Base-by-base conservation (phyloP, 1,140 invertebrate genomes). In the Samia ricini region DNA sequence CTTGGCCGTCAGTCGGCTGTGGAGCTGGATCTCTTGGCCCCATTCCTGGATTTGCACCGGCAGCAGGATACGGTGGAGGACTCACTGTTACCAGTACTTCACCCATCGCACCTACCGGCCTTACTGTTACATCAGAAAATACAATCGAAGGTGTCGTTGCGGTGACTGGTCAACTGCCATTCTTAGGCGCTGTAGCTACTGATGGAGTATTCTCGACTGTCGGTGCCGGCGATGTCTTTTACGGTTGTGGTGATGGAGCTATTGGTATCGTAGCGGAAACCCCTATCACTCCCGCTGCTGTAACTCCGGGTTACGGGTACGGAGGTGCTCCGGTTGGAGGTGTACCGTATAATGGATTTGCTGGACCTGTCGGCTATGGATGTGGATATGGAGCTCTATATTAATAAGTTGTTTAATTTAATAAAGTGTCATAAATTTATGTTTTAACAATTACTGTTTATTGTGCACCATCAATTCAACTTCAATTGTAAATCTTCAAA, bases 61-160 rank as follows among this genome's bases (percentile, higher is more conserved):
- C 57, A 2, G 42, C 57, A n/a, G 21, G 62, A 10, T 69, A 63
- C 23, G 72, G 72, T 8, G 64, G 60, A n/a, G 67, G 61, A 0
- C 61, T 74, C 1, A 52, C 56, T 4, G 58, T 72, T 8, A 72
- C 62, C 49, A 74, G 72, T 23, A 10, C 18, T 4, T 74, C 72
- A 6, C 66, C 72, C 12, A 68, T 77, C 20, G 56, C 68, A 7
- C 73, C 77, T 0, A 71, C 61, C 20, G 76, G 76, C 1, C 58
- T 82, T 33, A 56, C 64, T 7, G 60, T 81, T 0, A 51, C 64
- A 4, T 79, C 79, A 4, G 73, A 79, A 23, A 77, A 79, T 6
- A 52, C 12, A n/a, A 22, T 22, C 51, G 51, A 58, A 42, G 56
- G 56, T 58, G 7, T 42, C 22, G 24, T 58, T 2, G 21, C 23